Evolutionary conservation across 2,113 vertebrate genomes (phyloP).

Genomic region (Micromys minutus): DNA sequence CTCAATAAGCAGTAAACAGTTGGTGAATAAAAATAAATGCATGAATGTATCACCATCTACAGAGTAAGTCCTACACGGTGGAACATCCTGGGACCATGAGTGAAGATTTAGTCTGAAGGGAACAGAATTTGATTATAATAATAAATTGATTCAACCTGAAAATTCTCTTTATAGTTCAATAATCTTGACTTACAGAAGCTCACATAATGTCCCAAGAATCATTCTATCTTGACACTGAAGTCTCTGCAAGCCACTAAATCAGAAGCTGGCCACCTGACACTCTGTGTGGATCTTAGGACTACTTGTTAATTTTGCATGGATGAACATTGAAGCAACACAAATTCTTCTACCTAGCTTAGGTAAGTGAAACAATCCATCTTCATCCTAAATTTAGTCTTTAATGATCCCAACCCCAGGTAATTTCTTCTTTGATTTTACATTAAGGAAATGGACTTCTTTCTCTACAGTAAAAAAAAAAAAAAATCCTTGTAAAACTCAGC

Average conservation of each 20-base stretch:
- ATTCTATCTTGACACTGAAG: not conserved
- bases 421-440: slow-evolving; percentile 32
- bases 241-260: not conserved
- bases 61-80: not conserved
- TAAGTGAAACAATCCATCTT: not conserved
- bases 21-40: not conserved
- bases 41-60: not conserved
- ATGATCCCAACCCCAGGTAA: not conserved
- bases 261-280: not conserved
- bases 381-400: not conserved
- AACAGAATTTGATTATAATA: not conserved
- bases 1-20: slow-evolving; percentile 1
- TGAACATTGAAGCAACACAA: not conserved
- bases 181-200: slow-evolving; percentile 8
- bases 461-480: not conserved
- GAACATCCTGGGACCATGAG: not conserved
- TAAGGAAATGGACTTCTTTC: not conserved
- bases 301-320: not conserved
- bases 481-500: not conserved
- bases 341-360: not conserved
- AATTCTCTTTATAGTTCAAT: slow-evolving; percentile 13
- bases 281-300: not conserved
- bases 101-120: not conserved
- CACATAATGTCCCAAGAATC: not conserved
- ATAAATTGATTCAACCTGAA: slow-evolving; percentile 20